Conservation (phyloP, 1,140 invertebrate genomes). For the Pantala flavescens region DNA sequence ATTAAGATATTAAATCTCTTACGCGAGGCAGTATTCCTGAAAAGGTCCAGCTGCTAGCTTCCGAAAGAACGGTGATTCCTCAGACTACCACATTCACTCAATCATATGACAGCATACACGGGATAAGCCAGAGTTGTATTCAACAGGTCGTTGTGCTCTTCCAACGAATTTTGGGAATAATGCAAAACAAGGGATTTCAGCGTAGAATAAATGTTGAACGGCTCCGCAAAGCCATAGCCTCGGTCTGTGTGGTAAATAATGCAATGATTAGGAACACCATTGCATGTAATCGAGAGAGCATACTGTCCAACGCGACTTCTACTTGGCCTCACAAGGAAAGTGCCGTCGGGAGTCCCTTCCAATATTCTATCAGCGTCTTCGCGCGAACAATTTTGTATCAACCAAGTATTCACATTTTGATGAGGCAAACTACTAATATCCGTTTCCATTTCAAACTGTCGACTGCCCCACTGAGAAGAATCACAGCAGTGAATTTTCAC, state of each 20-base stretch:
- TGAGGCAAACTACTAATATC: slow-evolving; percentile 43
- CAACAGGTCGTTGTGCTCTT: slow-evolving; percentile 86
- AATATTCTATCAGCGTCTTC: slow-evolving; percentile 65
- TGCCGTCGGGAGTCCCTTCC: slow-evolving; percentile 64
- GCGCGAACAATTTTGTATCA: slow-evolving; percentile 59
- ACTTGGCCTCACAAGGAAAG: slow-evolving; percentile 77
- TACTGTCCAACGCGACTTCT: slow-evolving; percentile 55
- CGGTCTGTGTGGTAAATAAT: slow-evolving; percentile 78
- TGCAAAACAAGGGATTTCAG: slow-evolving; percentile 80
- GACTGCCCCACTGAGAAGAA: slow-evolving; percentile 37
- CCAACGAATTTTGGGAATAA: slow-evolving; percentile 83
- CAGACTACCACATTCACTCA: too few species aligned
- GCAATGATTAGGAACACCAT: slow-evolving; percentile 79
- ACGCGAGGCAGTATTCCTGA: too few species aligned
- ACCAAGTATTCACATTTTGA: slow-evolving; percentile 59
- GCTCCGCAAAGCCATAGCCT: slow-evolving; percentile 89
- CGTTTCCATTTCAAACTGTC: slow-evolving; percentile 28
- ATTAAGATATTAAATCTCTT: too few species aligned
- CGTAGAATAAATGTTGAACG: slow-evolving; percentile 79
- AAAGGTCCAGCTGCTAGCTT: too few species aligned
- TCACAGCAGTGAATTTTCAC: slow-evolving; percentile 55
- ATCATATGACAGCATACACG: slow-evolving; percentile 30
- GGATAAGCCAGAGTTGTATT: slow-evolving; percentile 71
- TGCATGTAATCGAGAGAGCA: slow-evolving; percentile 84
- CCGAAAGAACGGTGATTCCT: too few species aligned